These are phyloP conservation scores for Drymonia ruficornis DNA, from an alignment of 2,888 invertebrate species.

Conservation along the genomic window DNA sequence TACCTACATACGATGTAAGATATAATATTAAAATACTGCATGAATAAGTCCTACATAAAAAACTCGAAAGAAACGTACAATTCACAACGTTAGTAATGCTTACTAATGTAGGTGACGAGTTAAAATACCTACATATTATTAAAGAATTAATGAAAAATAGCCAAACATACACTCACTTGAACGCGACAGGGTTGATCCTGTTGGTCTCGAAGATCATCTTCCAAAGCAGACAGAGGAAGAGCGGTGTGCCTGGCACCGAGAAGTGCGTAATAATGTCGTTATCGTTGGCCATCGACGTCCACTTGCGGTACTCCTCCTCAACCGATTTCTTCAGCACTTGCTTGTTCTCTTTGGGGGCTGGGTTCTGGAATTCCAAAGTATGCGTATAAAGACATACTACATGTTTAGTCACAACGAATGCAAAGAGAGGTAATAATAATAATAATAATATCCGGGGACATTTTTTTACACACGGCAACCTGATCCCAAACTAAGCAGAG, in stretches of 20 bases:
- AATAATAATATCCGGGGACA: too few species aligned
- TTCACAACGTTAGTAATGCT: too few species aligned
- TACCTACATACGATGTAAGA: too few species aligned
- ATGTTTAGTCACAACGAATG: too few species aligned
- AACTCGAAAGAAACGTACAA: too few species aligned
- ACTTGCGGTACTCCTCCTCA: slow-evolving; percentile 97
- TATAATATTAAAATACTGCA: too few species aligned
- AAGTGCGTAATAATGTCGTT: slow-evolving; percentile 98
- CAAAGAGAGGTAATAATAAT: too few species aligned
- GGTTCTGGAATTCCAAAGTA: slow-evolving; percentile 81
- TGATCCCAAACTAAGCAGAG: too few species aligned
- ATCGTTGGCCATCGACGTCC: slow-evolving; percentile 98
- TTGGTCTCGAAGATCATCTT: slow-evolving; percentile 98
- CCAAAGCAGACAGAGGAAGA: slow-evolving; percentile 97
- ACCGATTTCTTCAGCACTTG: slow-evolving; percentile 96
- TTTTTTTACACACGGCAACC: too few species aligned
- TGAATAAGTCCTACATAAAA: too few species aligned
- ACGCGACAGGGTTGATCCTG: slow-evolving; percentile 96
- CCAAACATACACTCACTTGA: slow-evolving; percentile 87
- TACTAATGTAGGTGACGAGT: too few species aligned
- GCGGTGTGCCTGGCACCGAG: slow-evolving; percentile 95
- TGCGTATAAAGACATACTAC: not conserved
- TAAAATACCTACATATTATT: too few species aligned
- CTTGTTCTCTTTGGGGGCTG: slow-evolving; percentile 94
- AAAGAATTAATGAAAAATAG: not conserved